Percentiles rank a stretch among this genome's conserved stretches.
Evolutionary conservation across 2,113 vertebrate species (phyloP).

Genomic region (Nibea coibor): DNA sequence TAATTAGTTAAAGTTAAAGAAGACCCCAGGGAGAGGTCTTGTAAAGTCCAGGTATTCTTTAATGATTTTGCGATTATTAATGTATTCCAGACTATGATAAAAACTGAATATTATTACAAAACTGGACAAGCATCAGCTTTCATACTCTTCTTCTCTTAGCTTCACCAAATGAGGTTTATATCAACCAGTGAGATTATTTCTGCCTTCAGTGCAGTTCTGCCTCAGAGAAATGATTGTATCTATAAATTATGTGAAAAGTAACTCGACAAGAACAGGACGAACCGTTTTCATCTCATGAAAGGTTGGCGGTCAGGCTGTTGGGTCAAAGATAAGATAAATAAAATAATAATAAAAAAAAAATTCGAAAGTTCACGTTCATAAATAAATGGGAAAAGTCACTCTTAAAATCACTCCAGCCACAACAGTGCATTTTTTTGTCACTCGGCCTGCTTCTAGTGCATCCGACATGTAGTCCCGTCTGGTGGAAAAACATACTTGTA

Average conservation of each 20-base stretch:
- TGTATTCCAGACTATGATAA: background rate
- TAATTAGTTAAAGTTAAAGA: background rate
- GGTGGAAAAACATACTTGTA: conserved; percentile 1
- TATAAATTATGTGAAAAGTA: conserved; percentile 14
- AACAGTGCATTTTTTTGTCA: background rate
- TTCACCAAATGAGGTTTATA: conserved; percentile 11
- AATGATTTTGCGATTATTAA: background rate
- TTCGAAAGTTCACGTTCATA: background rate
- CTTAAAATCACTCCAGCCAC: background rate
- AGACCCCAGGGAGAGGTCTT: background rate
- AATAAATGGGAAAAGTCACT: background rate
- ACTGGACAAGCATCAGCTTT: background rate
- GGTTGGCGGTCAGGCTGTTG: background rate
- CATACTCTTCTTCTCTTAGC: background rate
- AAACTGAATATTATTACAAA: background rate
- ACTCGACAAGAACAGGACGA: background rate
- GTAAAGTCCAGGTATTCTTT: background rate
- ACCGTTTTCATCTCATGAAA: conserved; percentile 1
- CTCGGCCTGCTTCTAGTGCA: conserved; percentile 7
- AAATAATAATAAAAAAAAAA: too few species aligned
- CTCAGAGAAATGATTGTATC: conserved; percentile 31
- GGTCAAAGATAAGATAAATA: background rate
- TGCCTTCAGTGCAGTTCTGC: conserved; percentile 20
- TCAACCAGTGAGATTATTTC: conserved; percentile 23
- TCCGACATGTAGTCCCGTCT: background rate